A percentile compares a stretch with the other conserved stretches of the same genome.
phyloP scores from a whole-genome alignment of 1,140 invertebrate genomes.

The Rhagoletis zephyria region DNA sequence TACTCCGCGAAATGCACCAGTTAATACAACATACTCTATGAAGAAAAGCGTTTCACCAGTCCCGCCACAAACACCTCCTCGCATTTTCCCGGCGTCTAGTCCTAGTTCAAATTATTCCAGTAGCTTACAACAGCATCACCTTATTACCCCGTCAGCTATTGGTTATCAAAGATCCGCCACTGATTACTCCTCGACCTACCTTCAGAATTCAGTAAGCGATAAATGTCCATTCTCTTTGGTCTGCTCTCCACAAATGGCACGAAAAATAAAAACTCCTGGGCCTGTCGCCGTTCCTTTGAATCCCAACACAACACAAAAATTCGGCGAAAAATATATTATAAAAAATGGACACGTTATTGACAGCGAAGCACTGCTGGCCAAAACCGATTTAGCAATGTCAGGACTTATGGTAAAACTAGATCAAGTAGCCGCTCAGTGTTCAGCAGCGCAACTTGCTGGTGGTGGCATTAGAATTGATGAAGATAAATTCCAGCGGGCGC shows the following conservation, averaged over 20 bases:
- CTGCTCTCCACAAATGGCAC: constrained; percentile 75
- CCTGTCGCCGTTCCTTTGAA: constrained; percentile 60
- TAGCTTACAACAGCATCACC: constrained; percentile 13
- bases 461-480: constrained; percentile 82
- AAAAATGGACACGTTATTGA: constrained; percentile 77
- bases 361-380: constrained; percentile 78
- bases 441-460: constrained; percentile 80
- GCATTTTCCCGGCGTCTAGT: constrained; percentile 36
- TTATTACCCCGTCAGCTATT: constrained; percentile 59
- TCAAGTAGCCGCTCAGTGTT: constrained; percentile 80
- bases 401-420: constrained; percentile 79
- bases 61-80: constrained; percentile 23
- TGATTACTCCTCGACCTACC: constrained; percentile 30
- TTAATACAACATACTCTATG: constrained; percentile 67
- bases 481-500: constrained; percentile 81
- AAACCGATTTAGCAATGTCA: constrained; percentile 80
- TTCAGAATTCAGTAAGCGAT: constrained; percentile 54
- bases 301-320: neutral
- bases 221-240: constrained; percentile 60
- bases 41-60: constrained; percentile 59
- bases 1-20: constrained; percentile 70
- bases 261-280: constrained; percentile 71
- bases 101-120: neutral
- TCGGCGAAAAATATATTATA: constrained; percentile 61
- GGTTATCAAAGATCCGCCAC: constrained; percentile 56